A percentile compares a stretch with the other conserved stretches of the same genome.
phyloP scores from a whole-genome alignment of 2,888 invertebrate species.

The Drosophila acutilabella region DNA sequence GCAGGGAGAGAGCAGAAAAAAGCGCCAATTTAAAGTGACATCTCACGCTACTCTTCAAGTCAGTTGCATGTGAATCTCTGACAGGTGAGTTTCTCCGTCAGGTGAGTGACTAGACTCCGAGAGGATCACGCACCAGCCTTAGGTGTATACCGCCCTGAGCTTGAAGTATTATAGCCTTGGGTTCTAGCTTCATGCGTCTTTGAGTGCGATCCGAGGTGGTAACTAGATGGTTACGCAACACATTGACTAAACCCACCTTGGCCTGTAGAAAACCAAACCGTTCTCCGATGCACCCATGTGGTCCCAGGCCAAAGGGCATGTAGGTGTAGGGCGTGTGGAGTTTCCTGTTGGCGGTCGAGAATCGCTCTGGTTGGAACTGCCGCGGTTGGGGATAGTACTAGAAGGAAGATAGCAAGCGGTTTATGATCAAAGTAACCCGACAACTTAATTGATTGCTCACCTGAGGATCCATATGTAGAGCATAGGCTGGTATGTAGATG shows the following conservation, averaged over 20 bases:
- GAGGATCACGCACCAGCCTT: constrained; percentile 79
- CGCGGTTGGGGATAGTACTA: constrained; percentile 83
- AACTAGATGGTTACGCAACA: constrained; percentile 83
- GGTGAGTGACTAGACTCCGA: constrained; percentile 52
- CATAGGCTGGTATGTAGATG: constrained; percentile 81
- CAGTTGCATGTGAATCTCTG: constrained; percentile 55
- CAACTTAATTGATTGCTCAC: constrained; percentile 44
- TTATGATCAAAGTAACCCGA: background rate
- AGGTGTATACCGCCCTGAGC: constrained; percentile 83
- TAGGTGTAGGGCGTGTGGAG: constrained; percentile 82
- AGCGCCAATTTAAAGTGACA: constrained; percentile 52
- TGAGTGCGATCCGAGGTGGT: constrained; percentile 74
- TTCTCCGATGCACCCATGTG: constrained; percentile 85
- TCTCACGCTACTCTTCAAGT: constrained; percentile 59
- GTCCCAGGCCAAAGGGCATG: constrained; percentile 85
- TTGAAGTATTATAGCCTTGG: constrained; percentile 82
- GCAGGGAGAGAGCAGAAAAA: constrained; percentile 6
- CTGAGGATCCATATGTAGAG: constrained; percentile 83
- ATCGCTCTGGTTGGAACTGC: constrained; percentile 84
- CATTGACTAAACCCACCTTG: constrained; percentile 83
- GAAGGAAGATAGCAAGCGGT: background rate
- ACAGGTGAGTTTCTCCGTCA: constrained; percentile 20
- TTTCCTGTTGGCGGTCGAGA: constrained; percentile 81
- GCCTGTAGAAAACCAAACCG: constrained; percentile 83
- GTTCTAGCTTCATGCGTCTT: constrained; percentile 77